Conservation (phyloP, 2,888 invertebrate species). For the Bedellia somnulentella region DNA sequence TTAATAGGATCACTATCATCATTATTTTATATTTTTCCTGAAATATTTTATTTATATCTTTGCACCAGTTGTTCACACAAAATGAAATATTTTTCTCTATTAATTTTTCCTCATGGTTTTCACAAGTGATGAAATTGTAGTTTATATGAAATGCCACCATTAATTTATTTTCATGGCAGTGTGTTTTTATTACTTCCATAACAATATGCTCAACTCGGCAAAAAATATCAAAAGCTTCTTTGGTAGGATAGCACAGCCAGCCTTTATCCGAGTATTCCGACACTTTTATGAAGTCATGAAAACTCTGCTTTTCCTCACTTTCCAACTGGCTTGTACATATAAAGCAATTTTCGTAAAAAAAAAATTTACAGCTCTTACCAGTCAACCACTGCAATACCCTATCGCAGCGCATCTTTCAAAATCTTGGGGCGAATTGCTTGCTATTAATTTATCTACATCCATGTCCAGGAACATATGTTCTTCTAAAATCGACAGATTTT, state of each 20-base stretch:
- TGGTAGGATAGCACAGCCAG: slow-evolving; percentile 7
- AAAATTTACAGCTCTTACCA: slow-evolving; percentile 1
- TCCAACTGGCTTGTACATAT: slow-evolving; percentile 6
- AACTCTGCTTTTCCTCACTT: slow-evolving; percentile 5
- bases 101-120: no score
- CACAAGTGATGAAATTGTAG: no score
- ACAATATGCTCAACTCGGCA: background rate
- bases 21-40: no score
- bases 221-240: background rate
- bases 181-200: background rate
- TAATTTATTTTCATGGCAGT: no score
- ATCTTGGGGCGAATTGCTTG: slow-evolving; percentile 3
- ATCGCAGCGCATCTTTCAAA: slow-evolving; percentile 4
- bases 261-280: slow-evolving; percentile 5
- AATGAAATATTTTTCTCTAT: no score
- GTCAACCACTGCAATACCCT: slow-evolving; percentile 6
- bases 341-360: background rate
- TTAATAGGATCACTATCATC: no score
- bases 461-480: slow-evolving; percentile 4
- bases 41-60: no score
- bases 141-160: no score
- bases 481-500: slow-evolving; percentile 1
- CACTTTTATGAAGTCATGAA: slow-evolving; percentile 4
- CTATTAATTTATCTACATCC: slow-evolving; percentile 5
- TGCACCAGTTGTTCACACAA: no score